Conservation (phyloP, 1,140 invertebrate species). For the fruit fly (Drosophila melanogaster) region DNA sequence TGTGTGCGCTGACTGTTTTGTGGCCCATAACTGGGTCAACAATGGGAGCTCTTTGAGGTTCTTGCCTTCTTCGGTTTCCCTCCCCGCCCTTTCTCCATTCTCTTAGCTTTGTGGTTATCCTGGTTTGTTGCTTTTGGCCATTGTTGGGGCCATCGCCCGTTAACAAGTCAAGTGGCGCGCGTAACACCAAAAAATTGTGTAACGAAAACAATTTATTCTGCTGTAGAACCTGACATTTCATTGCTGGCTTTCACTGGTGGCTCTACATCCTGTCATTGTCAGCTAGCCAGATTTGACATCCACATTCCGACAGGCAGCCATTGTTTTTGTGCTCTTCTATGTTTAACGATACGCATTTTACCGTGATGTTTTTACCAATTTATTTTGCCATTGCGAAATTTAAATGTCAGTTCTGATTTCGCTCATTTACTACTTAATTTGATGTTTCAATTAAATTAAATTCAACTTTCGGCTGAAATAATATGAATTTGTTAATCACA, state of each 20-base stretch:
- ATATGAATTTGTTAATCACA: conserved; percentile 26
- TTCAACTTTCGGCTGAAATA: background rate
- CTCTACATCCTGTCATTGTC: conserved; percentile 50
- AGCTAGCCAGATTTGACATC: conserved; percentile 70
- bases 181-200: conserved; percentile 77
- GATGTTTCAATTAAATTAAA: conserved; percentile 24
- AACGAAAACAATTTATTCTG: conserved; percentile 80
- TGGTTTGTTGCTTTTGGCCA: conserved; percentile 21
- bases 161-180: conserved; percentile 77
- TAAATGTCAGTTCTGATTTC: conserved; percentile 58
- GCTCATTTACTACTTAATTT: conserved; percentile 23
- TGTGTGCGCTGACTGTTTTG: conserved; percentile 67
- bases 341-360: conserved; percentile 60
- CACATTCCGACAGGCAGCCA: conserved; percentile 28
- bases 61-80: background rate
- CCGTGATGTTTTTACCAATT: background rate
- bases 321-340: conserved; percentile 44
- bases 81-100: background rate
- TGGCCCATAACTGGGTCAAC: conserved; percentile 77
- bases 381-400: conserved; percentile 35
- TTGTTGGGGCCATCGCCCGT: conserved; percentile 59
- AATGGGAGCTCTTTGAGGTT: conserved; percentile 51
- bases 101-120: conserved; percentile 35
- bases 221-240: conserved; percentile 52
- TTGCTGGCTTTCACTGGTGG: conserved; percentile 3